Conservation (phyloP, 2,797 vertebrate genomes). For the Protonibea diacanthus region DNA sequence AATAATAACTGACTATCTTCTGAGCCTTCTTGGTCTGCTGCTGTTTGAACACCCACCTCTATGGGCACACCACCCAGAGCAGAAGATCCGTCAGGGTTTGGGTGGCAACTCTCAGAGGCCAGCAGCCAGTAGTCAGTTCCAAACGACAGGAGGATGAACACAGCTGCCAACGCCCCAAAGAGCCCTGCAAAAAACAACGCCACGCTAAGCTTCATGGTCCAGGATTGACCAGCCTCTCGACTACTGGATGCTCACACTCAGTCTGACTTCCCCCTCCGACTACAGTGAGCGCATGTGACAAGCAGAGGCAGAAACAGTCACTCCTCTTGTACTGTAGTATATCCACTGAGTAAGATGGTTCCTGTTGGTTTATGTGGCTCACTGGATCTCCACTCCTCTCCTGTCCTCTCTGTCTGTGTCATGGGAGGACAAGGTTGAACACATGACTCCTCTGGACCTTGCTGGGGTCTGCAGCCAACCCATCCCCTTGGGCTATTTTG, state of each 20-base stretch:
- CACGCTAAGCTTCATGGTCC: slow-evolving; percentile 92
- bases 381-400: slow-evolving; percentile 46
- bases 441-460: slow-evolving; percentile 72
- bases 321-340: slow-evolving; percentile 35
- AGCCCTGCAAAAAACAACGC: slow-evolving; percentile 95
- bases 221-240: slow-evolving; percentile 36
- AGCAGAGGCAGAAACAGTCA: slow-evolving; percentile 30
- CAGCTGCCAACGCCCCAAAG: slow-evolving; percentile 92
- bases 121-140: slow-evolving; percentile 98
- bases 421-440: slow-evolving; percentile 65
- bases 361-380: slow-evolving; percentile 33
- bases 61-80: slow-evolving; percentile 17
- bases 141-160: slow-evolving; percentile 94
- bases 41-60: slow-evolving; percentile 64
- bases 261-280: slow-evolving; percentile 43
- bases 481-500: slow-evolving; percentile 88
- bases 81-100: slow-evolving; percentile 12
- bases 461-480: slow-evolving; percentile 78
- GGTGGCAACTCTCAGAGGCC: slow-evolving; percentile 89
- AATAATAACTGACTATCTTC: background rate
- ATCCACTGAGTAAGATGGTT: slow-evolving; percentile 42
- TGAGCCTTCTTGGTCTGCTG: slow-evolving; percentile 8
- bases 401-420: slow-evolving; percentile 57
- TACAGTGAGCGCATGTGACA: slow-evolving; percentile 62
- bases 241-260: slow-evolving; percentile 34